Percentiles rank a stretch among this genome's conserved stretches.
These are phyloP conservation scores for Agelastica alni DNA, from an alignment of 2,888 invertebrate species.

Conservation along the genomic window DNA sequence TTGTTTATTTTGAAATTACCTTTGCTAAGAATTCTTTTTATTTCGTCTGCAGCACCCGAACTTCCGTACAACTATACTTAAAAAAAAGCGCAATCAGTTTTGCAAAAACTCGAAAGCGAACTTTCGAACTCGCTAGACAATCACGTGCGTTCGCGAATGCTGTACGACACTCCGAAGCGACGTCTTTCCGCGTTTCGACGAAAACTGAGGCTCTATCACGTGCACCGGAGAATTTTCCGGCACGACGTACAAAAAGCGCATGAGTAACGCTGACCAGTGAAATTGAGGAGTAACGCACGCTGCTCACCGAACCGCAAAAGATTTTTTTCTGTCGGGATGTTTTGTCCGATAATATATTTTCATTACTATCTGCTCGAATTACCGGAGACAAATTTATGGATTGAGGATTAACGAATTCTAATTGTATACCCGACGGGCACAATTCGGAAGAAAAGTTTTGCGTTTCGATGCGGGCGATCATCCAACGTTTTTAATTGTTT, in stretches of 20 bases:
- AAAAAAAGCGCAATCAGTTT: no score
- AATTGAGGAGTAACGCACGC: slow-evolving; percentile 7
- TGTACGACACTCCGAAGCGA: background rate
- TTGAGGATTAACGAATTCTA: slow-evolving; percentile 8
- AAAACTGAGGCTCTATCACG: slow-evolving; percentile 18
- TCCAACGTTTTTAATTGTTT: no score
- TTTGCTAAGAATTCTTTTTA: no score
- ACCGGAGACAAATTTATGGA: slow-evolving; percentile 3
- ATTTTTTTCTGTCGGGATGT: slow-evolving; percentile 8
- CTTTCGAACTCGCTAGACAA: slow-evolving; percentile 1
- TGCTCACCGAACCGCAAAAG: slow-evolving; percentile 11
- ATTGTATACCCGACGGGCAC: background rate
- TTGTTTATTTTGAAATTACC: no score
- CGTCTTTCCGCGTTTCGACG: slow-evolving; percentile 5
- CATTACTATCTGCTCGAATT: slow-evolving; percentile 3
- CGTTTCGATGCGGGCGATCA: no score
- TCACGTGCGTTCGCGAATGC: slow-evolving; percentile 8
- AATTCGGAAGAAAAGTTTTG: background rate
- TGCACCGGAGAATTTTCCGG: slow-evolving; percentile 6
- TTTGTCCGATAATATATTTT: slow-evolving; percentile 13
- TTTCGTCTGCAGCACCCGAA: no score
- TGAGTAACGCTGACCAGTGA: slow-evolving; percentile 12
- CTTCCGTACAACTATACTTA: no score
- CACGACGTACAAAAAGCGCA: slow-evolving; percentile 10
- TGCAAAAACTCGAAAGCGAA: no score